Conservation (phyloP, 2,113 vertebrate species). For the Planiliza haematocheilus region DNA sequence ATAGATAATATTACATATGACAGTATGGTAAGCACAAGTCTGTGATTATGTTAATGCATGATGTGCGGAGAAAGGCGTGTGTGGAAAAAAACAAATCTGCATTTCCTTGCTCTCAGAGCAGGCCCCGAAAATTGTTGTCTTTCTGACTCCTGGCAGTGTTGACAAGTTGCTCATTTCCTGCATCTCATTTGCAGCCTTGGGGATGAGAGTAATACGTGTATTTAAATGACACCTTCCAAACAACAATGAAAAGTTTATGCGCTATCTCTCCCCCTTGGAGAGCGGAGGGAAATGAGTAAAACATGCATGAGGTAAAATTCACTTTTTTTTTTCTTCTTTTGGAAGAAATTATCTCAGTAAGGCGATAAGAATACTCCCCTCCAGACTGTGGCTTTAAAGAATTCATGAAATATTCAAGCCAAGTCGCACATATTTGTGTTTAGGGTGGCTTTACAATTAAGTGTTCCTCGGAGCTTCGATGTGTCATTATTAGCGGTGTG, state of each 20-base stretch:
- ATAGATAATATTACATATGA: not conserved
- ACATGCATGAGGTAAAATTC: slow-evolving; percentile 35
- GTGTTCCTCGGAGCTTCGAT: slow-evolving; percentile 53
- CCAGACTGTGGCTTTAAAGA: slow-evolving; percentile 35
- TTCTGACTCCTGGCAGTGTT: slow-evolving; percentile 39
- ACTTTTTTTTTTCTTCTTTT: slow-evolving; percentile 50
- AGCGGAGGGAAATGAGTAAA: slow-evolving; percentile 30
- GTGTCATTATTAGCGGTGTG: slow-evolving; percentile 67
- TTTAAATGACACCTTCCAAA: slow-evolving; percentile 50
- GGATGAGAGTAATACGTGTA: slow-evolving; percentile 45
- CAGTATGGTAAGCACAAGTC: not conserved
- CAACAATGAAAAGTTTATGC: slow-evolving; percentile 51
- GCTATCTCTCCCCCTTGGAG: not conserved
- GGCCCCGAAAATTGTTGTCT: slow-evolving; percentile 16
- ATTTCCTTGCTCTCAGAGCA: slow-evolving; percentile 3
- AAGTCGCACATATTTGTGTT: slow-evolving; percentile 53
- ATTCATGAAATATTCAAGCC: slow-evolving; percentile 55
- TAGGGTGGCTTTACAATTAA: slow-evolving; percentile 54
- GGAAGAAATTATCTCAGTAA: slow-evolving; percentile 35
- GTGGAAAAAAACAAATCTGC: slow-evolving; percentile 26
- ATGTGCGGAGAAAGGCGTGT: not conserved
- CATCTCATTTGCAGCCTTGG: slow-evolving; percentile 42
- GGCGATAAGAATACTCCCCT: slow-evolving; percentile 26
- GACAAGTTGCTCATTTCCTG: slow-evolving; percentile 59
- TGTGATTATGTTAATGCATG: too few species aligned